Evolutionary conservation across 2,113 vertebrate genomes (phyloP).

Genomic region (Corythornis madagascariensis): DNA sequence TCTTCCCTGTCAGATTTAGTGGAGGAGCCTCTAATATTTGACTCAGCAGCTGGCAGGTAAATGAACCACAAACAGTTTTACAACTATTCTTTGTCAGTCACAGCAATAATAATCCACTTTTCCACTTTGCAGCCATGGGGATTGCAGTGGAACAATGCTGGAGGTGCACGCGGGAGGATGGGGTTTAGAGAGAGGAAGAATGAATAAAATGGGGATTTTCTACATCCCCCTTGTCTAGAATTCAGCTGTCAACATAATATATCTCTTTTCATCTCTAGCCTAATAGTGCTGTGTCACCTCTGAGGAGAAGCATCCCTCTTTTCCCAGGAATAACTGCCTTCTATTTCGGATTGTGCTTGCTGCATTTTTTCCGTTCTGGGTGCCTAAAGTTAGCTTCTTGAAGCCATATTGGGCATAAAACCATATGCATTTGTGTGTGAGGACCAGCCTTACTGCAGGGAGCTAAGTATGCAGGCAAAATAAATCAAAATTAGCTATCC

Average conservation of each 20-base stretch:
- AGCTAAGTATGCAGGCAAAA: neutral
- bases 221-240: neutral
- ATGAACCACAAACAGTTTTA: neutral
- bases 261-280: neutral
- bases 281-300: neutral
- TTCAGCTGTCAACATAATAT: neutral
- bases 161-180: neutral
- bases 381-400: neutral
- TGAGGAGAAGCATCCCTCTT: slow-evolving; percentile 1
- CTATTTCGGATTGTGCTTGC: neutral
- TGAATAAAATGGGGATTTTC: neutral
- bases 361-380: slow-evolving; percentile 4
- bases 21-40: neutral
- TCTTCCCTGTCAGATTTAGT: neutral
- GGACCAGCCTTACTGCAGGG: neutral
- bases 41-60: neutral
- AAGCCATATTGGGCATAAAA: neutral
- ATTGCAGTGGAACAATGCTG: neutral
- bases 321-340: neutral
- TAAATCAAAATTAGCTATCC: neutral
- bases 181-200: neutral
- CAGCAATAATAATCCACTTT: neutral
- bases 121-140: neutral
- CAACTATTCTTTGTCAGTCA: neutral
- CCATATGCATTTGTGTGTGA: neutral